phyloP scores from a whole-genome alignment of 2,797 vertebrate species.

The Trematomus bernacchii region DNA sequence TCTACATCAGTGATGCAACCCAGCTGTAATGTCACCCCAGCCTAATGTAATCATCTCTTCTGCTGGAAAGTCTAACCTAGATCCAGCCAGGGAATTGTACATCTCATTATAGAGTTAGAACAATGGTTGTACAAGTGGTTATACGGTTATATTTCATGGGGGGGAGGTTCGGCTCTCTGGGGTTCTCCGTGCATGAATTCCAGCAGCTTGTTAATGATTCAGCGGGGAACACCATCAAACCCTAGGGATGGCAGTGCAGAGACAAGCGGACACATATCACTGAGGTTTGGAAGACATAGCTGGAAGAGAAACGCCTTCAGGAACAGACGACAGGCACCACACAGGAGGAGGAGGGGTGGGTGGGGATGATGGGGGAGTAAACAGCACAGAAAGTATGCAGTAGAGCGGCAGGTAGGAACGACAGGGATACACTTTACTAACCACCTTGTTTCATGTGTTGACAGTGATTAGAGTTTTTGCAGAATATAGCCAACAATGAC shows the following conservation, averaged over 20 bases:
- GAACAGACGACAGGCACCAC: constrained; percentile 24
- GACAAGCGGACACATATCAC: constrained; percentile 14
- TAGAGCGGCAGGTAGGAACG: constrained; percentile 19
- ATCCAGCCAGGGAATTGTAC: constrained; percentile 43
- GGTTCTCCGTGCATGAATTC: constrained; percentile 28
- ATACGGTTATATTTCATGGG: neutral
- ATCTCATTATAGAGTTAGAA: constrained; percentile 46
- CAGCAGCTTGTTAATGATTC: constrained; percentile 47
- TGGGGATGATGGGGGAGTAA: constrained; percentile 3
- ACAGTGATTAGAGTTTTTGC: constrained; percentile 13
- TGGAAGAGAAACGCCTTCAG: constrained; percentile 37
- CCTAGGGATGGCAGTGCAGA: constrained; percentile 35
- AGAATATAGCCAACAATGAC: neutral
- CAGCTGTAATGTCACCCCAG: constrained; percentile 52
- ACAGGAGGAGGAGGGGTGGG: neutral
- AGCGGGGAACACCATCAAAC: constrained; percentile 44
- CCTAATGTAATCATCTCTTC: constrained; percentile 30
- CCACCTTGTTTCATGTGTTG: constrained; percentile 14
- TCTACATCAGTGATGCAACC: constrained; percentile 59
- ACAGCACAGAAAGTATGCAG: constrained; percentile 25
- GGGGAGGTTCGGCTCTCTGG: constrained; percentile 27
- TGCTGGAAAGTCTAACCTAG: constrained; percentile 46
- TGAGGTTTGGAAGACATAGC: constrained; percentile 34
- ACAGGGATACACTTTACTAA: constrained; percentile 3
- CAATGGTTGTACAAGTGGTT: constrained; percentile 21